Percentiles rank a stretch among this genome's conserved stretches.
Evolutionary conservation across 2,113 vertebrate species (phyloP).

Genomic region (Puntigrus tetrazona): DNA sequence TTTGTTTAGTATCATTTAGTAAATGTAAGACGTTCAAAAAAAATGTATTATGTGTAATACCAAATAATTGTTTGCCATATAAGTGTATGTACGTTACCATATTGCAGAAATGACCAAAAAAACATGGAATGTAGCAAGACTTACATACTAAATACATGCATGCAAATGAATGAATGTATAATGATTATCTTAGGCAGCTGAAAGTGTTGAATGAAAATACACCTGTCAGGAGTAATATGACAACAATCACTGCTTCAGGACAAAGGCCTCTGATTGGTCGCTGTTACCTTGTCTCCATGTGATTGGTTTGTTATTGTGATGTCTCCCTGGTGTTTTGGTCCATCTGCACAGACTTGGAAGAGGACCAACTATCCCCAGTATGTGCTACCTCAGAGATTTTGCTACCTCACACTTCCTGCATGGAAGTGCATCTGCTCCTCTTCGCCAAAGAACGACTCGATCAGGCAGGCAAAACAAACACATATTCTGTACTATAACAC

Average conservation of each 20-base stretch:
- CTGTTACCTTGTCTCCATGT: neutral
- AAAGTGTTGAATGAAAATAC: neutral
- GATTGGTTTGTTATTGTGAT: slow-evolving; percentile 53
- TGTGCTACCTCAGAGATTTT: slow-evolving; percentile 38
- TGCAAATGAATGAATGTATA: neutral
- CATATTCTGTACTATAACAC: neutral
- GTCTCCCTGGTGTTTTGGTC: slow-evolving; percentile 61
- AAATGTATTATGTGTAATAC: no score
- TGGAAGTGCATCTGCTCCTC: slow-evolving; percentile 59
- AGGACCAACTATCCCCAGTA: slow-evolving; percentile 52
- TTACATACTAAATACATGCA: neutral
- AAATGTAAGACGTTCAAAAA: no score
- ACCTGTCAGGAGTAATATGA: slow-evolving; percentile 2
- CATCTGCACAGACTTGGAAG: slow-evolving; percentile 62
- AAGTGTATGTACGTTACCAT: no score
- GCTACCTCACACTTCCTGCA: slow-evolving; percentile 45
- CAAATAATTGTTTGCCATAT: no score
- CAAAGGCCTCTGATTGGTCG: slow-evolving; percentile 34
- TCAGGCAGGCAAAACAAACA: slow-evolving; percentile 23
- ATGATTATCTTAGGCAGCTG: neutral
- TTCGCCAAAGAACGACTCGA: neutral
- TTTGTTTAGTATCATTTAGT: no score
- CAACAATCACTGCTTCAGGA: neutral
- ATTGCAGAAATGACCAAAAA: no score
- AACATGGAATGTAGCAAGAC: neutral